Conservation (phyloP, 2,113 vertebrate species). For the Campylomormyrus tamandua region DNA sequence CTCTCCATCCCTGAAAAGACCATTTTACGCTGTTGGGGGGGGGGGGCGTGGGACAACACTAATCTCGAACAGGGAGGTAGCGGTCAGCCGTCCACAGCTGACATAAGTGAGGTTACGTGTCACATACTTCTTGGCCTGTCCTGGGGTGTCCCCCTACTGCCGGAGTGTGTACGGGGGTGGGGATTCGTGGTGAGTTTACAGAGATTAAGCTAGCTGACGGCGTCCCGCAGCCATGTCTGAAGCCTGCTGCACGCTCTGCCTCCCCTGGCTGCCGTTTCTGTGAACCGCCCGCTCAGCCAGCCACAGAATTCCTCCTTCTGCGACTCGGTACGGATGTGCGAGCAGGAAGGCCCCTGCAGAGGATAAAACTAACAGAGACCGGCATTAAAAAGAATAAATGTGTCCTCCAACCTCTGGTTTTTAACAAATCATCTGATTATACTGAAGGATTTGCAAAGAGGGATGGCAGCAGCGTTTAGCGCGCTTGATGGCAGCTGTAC, state of each 20-base stretch:
- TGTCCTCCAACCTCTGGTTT: not conserved
- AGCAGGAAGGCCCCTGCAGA: not conserved
- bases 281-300: not conserved
- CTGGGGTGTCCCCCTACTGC: not conserved
- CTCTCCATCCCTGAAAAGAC: not conserved
- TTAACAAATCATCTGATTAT: not conserved
- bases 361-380: not conserved
- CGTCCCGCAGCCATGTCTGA: not conserved
- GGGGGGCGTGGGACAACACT: not conserved
- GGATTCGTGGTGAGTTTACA: not conserved
- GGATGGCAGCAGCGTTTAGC: not conserved
- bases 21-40: not conserved
- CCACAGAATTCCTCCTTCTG: not conserved
- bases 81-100: not conserved
- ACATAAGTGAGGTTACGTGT: not conserved
- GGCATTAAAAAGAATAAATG: not conserved
- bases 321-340: not conserved
- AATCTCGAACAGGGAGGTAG: not conserved
- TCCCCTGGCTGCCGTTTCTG: not conserved
- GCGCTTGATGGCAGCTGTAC: not conserved
- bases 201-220: not conserved
- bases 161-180: not conserved
- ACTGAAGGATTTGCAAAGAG: not conserved
- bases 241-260: not conserved
- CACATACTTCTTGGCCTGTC: not conserved